Evolutionary conservation across 2,113 vertebrate genomes (phyloP).

Genomic region (Otolemur garnettii): DNA sequence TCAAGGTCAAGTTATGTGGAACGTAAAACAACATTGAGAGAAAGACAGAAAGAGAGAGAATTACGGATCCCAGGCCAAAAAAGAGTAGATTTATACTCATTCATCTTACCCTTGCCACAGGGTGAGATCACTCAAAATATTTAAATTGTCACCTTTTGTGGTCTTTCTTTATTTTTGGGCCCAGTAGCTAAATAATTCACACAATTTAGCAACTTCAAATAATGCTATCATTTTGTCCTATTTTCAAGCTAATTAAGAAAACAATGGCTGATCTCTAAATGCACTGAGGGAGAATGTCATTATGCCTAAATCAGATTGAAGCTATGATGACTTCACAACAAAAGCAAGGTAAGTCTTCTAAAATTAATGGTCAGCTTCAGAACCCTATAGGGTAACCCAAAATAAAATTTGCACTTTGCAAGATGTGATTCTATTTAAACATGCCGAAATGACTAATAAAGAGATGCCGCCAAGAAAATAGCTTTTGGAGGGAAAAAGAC

Average conservation of each 20-base stretch:
- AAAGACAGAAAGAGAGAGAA: neutral
- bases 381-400: neutral
- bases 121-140: neutral
- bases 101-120: neutral
- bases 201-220: conserved; percentile 35
- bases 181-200: conserved; percentile 24
- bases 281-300: neutral
- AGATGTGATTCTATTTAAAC: conserved; percentile 45
- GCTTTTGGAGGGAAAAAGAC: conserved; percentile 8
- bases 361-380: neutral
- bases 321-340: conserved; percentile 4
- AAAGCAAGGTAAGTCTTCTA: conserved; percentile 49
- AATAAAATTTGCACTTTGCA: conserved; percentile 54
- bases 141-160: neutral
- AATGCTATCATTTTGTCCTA: conserved; percentile 2
- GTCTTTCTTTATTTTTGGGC: neutral
- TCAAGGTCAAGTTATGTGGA: neutral
- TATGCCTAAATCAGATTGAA: conserved; percentile 38
- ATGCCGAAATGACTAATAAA: conserved; percentile 7
- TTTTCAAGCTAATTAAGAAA: conserved; percentile 68
- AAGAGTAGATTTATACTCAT: neutral
- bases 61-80: neutral
- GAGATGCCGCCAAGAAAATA: conserved; percentile 52
- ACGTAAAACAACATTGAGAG: neutral
- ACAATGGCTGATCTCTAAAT: conserved; percentile 42